Conservation (phyloP, 2,113 vertebrate species). For the Erinaceus europaeus region DNA sequence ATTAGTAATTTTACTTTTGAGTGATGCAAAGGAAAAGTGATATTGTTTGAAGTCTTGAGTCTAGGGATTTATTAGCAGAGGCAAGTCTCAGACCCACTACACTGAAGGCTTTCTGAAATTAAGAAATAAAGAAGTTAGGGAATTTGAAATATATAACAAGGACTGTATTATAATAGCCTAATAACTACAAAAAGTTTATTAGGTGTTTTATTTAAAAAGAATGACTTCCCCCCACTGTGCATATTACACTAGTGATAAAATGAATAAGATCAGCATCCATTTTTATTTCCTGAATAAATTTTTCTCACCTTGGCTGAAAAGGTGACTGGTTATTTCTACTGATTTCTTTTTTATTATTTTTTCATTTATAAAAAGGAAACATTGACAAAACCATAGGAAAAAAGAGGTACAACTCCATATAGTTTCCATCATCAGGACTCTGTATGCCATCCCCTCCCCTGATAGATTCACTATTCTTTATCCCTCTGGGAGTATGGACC, state of each 20-base stretch:
- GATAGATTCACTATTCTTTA: too few species aligned
- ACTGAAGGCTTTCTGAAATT: constrained; percentile 55
- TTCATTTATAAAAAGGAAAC: too few species aligned
- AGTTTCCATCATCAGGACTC: too few species aligned
- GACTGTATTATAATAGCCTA: constrained; percentile 44
- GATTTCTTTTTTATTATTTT: not conserved
- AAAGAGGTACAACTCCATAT: too few species aligned
- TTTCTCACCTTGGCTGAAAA: constrained; percentile 44
- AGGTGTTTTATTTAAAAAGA: constrained; percentile 57
- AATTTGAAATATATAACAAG: constrained; percentile 45
- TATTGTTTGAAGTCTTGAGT: constrained; percentile 28
- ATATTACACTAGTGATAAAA: constrained; percentile 42
- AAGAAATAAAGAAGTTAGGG: constrained; percentile 59
- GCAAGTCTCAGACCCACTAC: constrained; percentile 45
- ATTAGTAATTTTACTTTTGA: constrained; percentile 65
- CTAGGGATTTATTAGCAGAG: constrained; percentile 30
- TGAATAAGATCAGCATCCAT: constrained; percentile 24
- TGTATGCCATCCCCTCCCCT: too few species aligned
- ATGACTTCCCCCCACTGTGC: not conserved
- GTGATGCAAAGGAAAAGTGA: constrained; percentile 47
- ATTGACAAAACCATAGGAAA: too few species aligned
- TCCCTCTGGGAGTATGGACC: too few species aligned
- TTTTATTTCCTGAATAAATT: constrained; percentile 40
- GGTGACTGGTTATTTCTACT: constrained; percentile 27
- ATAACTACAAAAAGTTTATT: constrained; percentile 65